phyloP scores from a whole-genome alignment of 2,113 vertebrate genomes.

The Oryctolagus cuniculus region mOryCun1.1 NC_091449.1:29947501-29948000 shows the following conservation, averaged over 20 bases:
- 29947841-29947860: neutral
- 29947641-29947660: neutral
- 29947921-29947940: neutral
- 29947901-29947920: neutral
- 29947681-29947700: neutral
- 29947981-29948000: neutral
- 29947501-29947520: neutral
- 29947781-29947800: neutral
- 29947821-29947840: neutral
- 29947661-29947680: neutral
- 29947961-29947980: neutral
- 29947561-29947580: neutral
- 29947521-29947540: neutral
- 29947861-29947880: neutral
- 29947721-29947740: neutral
- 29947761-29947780: neutral
- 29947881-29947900: neutral
- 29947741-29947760: neutral
- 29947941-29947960: neutral
- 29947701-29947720: neutral
- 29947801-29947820: neutral
- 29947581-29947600: neutral
- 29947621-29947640: neutral
- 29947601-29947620: neutral
- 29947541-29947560: neutral